These are phyloP conservation scores for Myopa testacea DNA, from an alignment of 2,888 invertebrate genomes.

Conservation along the genomic window DNA sequence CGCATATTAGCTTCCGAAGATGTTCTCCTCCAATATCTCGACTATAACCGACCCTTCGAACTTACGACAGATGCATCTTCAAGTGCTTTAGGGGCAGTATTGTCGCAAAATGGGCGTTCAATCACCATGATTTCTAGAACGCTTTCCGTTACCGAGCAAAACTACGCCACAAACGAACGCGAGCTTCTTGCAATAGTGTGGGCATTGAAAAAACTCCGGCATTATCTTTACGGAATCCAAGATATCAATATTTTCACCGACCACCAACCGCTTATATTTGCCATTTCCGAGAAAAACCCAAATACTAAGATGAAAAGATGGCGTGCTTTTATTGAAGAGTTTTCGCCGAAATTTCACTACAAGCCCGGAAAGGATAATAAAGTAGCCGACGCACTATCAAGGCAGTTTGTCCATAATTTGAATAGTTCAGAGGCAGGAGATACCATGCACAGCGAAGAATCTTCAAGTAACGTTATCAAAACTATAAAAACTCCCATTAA, in stretches of 20 bases:
- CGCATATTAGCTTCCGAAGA: conserved; percentile 38
- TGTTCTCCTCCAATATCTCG: conserved; percentile 34
- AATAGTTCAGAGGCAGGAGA: conserved; percentile 8
- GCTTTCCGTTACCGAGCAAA: conserved; percentile 34
- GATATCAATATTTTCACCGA: conserved; percentile 44
- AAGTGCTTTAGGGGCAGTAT: conserved; percentile 40
- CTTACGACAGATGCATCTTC: conserved; percentile 43
- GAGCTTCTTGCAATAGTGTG: no score
- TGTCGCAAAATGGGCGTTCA: conserved; percentile 42
- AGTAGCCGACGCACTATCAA: conserved; percentile 45
- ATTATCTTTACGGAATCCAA: conserved; percentile 47
- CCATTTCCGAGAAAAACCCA: conserved; percentile 45
- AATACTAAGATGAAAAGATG: conserved; percentile 41
- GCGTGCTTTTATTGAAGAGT: conserved; percentile 43
- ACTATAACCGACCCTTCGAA: conserved; percentile 38
- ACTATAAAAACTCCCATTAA: conserved; percentile 36
- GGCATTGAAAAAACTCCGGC: no score
- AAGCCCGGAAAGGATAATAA: conserved; percentile 45
- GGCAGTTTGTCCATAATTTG: conserved; percentile 42
- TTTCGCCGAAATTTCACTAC: conserved; percentile 27
- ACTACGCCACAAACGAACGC: no score
- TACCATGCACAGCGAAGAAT: conserved; percentile 39
- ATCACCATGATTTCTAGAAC: conserved; percentile 44
- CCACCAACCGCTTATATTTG: conserved; percentile 47
- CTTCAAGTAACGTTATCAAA: conserved; percentile 35